Percentiles rank a stretch among this genome's conserved stretches.
These are phyloP conservation scores for Mormyrops attenuatus DNA, from an alignment of 2,797 vertebrate species.

Conservation along the genomic window DNA sequence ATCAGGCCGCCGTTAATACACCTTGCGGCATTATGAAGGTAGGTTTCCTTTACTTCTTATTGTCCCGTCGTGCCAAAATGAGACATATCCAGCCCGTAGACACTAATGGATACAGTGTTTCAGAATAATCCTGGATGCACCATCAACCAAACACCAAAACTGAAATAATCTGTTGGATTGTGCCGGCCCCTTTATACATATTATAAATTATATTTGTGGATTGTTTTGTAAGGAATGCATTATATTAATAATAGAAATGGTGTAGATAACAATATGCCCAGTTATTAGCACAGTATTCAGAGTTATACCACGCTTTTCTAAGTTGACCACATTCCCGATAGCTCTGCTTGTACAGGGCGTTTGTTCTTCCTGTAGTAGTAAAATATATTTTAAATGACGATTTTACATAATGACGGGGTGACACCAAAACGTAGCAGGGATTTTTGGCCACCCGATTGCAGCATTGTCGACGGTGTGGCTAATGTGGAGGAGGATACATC, in stretches of 20 bases:
- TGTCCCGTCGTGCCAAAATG: neutral
- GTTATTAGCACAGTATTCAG: neutral
- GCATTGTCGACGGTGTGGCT: neutral
- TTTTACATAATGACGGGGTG: neutral
- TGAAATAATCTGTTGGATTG: neutral
- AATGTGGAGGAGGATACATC: neutral
- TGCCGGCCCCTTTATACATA: neutral
- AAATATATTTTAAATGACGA: neutral
- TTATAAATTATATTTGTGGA: neutral
- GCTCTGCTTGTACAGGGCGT: neutral
- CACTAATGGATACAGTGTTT: neutral
- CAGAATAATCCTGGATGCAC: neutral
- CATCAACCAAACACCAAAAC: neutral
- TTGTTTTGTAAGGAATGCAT: neutral
- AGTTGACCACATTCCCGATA: neutral
- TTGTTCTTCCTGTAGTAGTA: neutral
- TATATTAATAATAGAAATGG: neutral
- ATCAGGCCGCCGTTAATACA: slow-evolving; percentile 52
- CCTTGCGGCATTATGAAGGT: slow-evolving; percentile 79
- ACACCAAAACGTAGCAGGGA: neutral
- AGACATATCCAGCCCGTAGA: neutral
- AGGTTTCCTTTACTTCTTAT: slow-evolving; percentile 32
- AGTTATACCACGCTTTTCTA: neutral
- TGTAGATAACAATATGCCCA: neutral
- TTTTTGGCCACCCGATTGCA: neutral